Base-by-base conservation (phyloP, 2,888 invertebrate species). In the Campaea margaritaria region DNA sequence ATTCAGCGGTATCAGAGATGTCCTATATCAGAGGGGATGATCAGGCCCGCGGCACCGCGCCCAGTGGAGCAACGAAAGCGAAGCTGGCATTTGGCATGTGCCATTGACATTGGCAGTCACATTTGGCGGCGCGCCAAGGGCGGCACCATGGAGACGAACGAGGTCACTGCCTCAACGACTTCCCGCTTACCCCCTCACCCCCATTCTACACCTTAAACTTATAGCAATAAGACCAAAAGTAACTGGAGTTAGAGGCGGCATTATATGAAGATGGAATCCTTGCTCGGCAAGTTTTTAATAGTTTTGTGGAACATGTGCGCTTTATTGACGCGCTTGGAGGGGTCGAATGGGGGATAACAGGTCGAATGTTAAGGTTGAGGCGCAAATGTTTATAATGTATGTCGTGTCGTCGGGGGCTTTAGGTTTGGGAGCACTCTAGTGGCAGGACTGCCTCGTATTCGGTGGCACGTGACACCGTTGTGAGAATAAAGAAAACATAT, bases 71-170 rank as follows among this genome's bases (percentile, higher is more conserved):
- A 64, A 59, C 60, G 73, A 76, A 78, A 79, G 76, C 70, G 72
- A 75, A 73, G 75, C 74, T 73, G 82, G 68, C 78, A 78, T 78
- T 81, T 72, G 76, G 78, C 77, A 68, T 75, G 74, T 83, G 85
- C 81, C 85, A 85, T 82, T 89, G 89, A 87, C 89, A 87, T 87
- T 89, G 87, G 75, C 69, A 76, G 75, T 74, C 73, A 75, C 77
- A 74, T 72, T 74, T 86, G 87, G 87, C 83, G 56, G 34, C 52
- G 63, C 54, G 81, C 80, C 78, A 81, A 75, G 78, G 78, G 73
- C 74, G 67, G 69, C 67, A 74, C 80, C 83, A 81, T 81, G 70
- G 31, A 76, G 59, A 65, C 71, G 71, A 81, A 69, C 73, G 74
- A 83, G 80, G 83, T 82, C 83, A 68, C 70, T 73, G 80, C 72